phyloP scores from a whole-genome alignment of 2,797 vertebrate species.

The Cossypha heuglini region DNA sequence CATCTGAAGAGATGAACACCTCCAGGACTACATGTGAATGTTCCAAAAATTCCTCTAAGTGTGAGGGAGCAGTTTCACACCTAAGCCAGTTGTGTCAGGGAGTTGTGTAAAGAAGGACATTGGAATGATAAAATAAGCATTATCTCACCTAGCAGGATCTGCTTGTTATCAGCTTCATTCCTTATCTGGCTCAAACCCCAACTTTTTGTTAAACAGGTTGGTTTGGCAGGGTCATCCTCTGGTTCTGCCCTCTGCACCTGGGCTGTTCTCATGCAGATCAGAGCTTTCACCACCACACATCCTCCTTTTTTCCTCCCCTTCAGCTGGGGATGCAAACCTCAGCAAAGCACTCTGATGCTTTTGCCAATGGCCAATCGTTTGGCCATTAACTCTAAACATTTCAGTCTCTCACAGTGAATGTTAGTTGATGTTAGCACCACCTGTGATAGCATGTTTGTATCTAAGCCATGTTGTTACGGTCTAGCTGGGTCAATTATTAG shows the following conservation, averaged over 20 bases:
- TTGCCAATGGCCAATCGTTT: neutral
- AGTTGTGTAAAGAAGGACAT: neutral
- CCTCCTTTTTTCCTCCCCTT: neutral
- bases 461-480: neutral
- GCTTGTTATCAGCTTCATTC: neutral
- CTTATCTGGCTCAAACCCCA: neutral
- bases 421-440: fast-evolving
- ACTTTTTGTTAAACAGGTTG: neutral
- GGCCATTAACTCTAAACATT: neutral
- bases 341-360: neutral
- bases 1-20: neutral
- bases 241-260: fast-evolving
- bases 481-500: neutral
- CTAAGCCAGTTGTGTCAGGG: neutral
- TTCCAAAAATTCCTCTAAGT: neutral
- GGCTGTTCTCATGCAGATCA: neutral
- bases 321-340: neutral
- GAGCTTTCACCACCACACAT: neutral
- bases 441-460: neutral
- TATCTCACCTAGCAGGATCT: neutral
- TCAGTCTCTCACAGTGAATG: neutral
- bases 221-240: neutral
- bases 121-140: neutral
- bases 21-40: neutral
- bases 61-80: neutral